Evolutionary conservation across 1,140 invertebrate species (phyloP).

Genomic region (Brachionus koreanus): DNA sequence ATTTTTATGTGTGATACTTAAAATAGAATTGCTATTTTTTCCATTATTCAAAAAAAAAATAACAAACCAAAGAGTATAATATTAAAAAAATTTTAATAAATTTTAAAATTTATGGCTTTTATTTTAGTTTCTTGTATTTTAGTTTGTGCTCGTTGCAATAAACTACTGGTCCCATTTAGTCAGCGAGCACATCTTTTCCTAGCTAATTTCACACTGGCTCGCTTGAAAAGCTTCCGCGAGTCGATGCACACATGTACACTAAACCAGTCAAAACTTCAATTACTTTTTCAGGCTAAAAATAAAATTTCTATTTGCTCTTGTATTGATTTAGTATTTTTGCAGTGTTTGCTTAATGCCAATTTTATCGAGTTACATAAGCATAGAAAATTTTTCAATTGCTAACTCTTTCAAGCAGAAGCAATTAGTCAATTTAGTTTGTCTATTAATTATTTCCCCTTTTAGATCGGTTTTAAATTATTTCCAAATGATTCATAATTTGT

Average conservation of each 20-base stretch:
- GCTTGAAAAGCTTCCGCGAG: not conserved
- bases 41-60: slow-evolving; percentile 19
- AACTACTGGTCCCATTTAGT: not conserved
- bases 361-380: slow-evolving; percentile 14
- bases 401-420: not conserved
- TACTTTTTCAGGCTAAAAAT: not conserved
- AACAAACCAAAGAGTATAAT: not conserved
- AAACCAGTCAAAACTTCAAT: not conserved
- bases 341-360: not conserved
- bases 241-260: not conserved
- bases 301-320: not conserved
- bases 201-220: not conserved
- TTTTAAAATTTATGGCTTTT: not conserved
- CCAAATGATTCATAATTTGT: not conserved
- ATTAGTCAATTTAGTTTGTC: not conserved
- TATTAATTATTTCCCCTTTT: not conserved
- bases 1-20: slow-evolving; percentile 22
- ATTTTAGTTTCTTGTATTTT: not conserved
- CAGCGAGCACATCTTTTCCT: not conserved
- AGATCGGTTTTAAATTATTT: not conserved
- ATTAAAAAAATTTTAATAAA: not conserved
- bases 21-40: slow-evolving; percentile 24
- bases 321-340: slow-evolving; percentile 8
- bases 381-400: not conserved
- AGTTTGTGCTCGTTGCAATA: not conserved